Evolutionary conservation across 2,113 vertebrate genomes (phyloP).

Genomic region (Dipodomys spectabilis): DNA sequence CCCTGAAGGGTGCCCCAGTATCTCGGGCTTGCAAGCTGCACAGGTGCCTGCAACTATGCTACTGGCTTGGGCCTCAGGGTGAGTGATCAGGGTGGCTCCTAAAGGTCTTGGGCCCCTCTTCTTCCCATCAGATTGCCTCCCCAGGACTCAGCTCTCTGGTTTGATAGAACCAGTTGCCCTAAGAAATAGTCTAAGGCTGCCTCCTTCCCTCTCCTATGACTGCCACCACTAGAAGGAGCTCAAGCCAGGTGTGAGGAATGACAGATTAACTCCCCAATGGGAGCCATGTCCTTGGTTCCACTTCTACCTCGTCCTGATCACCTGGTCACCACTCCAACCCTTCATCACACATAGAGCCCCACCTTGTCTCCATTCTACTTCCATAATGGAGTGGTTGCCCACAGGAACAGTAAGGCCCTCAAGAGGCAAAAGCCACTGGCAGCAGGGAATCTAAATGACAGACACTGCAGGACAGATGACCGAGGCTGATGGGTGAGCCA

Average conservation of each 20-base stretch:
- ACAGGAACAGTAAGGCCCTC: not conserved
- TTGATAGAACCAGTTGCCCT: not conserved
- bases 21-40: not conserved
- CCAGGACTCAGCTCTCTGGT: not conserved
- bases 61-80: too few species aligned
- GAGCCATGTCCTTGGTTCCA: not conserved
- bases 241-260: rapidly evolving
- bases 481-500: not conserved
- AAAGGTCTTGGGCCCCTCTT: not conserved
- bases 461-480: not conserved
- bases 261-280: too few species aligned
- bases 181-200: rapidly evolving
- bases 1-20: not conserved
- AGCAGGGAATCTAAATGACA: too few species aligned
- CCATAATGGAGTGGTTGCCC: not conserved
- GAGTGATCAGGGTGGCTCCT: too few species aligned
- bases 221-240: rapidly evolving
- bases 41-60: too few species aligned
- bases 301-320: not conserved
- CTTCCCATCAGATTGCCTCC: not conserved
- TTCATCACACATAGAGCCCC: not conserved
- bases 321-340: not conserved
- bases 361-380: not conserved
- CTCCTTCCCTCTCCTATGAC: not conserved
- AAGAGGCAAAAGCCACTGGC: not conserved